These are phyloP conservation scores for Perca fluviatilis DNA, from an alignment of 2,113 vertebrate species.

Conservation along the genomic window DNA sequence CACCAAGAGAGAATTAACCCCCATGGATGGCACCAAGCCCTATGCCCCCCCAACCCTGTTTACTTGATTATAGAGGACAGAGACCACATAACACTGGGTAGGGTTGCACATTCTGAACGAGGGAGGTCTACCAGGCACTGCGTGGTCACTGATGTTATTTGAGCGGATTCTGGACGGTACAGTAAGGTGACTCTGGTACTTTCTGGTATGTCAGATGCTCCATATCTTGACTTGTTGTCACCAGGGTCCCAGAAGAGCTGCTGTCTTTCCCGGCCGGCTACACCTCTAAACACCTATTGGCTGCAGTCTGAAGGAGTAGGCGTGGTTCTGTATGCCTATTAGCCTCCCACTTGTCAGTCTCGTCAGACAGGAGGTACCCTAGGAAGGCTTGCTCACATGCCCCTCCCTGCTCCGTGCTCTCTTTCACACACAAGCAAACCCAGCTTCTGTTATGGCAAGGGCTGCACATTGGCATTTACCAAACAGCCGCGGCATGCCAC, in stretches of 20 bases:
- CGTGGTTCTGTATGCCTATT: constrained; percentile 31
- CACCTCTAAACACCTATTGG: constrained; percentile 62
- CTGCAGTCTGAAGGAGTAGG: constrained; percentile 35
- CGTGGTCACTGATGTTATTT: constrained; percentile 31
- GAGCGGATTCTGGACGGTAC: constrained; percentile 22
- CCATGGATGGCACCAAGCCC: constrained; percentile 42
- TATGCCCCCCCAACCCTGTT: constrained; percentile 39
- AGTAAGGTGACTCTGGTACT: constrained; percentile 41
- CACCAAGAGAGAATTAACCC: constrained; percentile 43
- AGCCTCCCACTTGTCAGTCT: constrained; percentile 58
- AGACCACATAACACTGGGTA: constrained; percentile 64
- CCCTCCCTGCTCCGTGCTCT: constrained; percentile 67
- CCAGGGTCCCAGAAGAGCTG: constrained; percentile 36
- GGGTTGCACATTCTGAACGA: constrained; percentile 65
- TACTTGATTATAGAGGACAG: constrained; percentile 61
- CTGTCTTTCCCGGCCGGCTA: constrained; percentile 20
- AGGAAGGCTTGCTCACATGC: constrained; percentile 56
- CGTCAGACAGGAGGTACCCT: constrained; percentile 51
- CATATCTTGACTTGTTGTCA: constrained; percentile 64
- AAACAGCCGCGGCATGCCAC: constrained; percentile 70
- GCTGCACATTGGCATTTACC: constrained; percentile 71
- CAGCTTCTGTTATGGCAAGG: constrained; percentile 81
- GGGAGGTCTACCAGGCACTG: constrained; percentile 27
- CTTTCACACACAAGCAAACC: constrained; percentile 72
- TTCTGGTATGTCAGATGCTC: constrained; percentile 38